These are phyloP conservation scores for Cyanocitta stelleri DNA, from an alignment of 2,113 vertebrate genomes.

Conservation along the genomic window DNA sequence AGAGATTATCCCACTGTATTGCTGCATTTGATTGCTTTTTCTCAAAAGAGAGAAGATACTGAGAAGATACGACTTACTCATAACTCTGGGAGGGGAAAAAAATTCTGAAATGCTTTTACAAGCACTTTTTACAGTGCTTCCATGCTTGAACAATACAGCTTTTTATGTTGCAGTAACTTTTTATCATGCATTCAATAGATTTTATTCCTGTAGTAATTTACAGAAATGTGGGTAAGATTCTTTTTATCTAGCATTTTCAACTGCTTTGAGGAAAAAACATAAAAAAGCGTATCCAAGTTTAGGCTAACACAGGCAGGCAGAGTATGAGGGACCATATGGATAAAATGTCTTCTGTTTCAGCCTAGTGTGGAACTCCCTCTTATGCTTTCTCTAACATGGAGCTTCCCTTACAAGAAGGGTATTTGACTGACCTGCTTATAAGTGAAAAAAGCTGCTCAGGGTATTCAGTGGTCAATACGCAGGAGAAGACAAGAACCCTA, in stretches of 20 bases:
- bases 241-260: neutral
- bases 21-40: neutral
- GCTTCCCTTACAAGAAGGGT: neutral
- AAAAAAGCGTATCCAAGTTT: neutral
- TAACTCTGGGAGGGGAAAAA: neutral
- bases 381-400: neutral
- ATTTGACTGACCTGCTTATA: neutral
- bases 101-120: neutral
- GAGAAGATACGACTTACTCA: neutral
- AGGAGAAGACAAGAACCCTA: neutral
- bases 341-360: neutral
- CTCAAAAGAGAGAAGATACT: neutral
- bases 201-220: neutral
- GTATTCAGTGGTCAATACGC: neutral
- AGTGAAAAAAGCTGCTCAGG: neutral
- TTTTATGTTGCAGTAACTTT: constrained; percentile 22
- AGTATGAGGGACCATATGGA: neutral
- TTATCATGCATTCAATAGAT: constrained; percentile 20
- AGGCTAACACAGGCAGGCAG: neutral
- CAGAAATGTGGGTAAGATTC: neutral
- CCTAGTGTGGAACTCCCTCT: neutral
- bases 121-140: neutral
- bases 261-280: neutral
- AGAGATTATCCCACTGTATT: neutral
- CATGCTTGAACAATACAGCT: neutral